A percentile compares a stretch with the other conserved stretches of the same genome.
phyloP scores from a whole-genome alignment of 37 sponge, comb jelly and placozoan species.

The Dysidea cf. avara region DNA sequence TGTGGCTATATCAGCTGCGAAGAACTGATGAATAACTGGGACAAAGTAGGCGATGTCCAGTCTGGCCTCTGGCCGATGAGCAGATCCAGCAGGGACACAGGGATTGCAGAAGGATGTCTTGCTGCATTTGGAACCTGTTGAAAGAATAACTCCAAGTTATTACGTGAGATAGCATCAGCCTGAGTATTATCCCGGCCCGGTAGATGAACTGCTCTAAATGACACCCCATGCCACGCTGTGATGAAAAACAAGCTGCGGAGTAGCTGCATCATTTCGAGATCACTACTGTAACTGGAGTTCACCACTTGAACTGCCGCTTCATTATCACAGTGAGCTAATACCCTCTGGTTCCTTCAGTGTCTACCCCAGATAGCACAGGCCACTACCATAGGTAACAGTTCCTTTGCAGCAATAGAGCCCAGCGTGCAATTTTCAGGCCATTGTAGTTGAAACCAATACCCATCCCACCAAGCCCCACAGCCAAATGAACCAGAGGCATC shows the following conservation, averaged over 20 bases:
- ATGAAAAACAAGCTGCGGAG: too few species aligned
- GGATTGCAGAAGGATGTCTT: neutral
- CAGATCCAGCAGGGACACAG: neutral
- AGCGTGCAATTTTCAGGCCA: neutral
- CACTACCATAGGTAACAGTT: too few species aligned
- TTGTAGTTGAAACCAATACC: slow-evolving; percentile 11
- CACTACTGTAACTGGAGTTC: neutral
- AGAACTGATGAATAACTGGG: neutral
- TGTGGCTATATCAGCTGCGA: slow-evolving; percentile 1
- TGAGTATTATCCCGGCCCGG: slow-evolving; percentile 14
- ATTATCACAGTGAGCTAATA: too few species aligned
- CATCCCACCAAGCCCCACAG: slow-evolving; percentile 18
- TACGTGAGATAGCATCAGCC: slow-evolving; percentile 49
- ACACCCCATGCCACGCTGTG: neutral
- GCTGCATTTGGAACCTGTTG: too few species aligned
- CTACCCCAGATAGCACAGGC: too few species aligned
- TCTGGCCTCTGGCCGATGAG: too few species aligned
- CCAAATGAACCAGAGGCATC: slow-evolving; percentile 43
- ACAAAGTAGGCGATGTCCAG: slow-evolving; percentile 4
- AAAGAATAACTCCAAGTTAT: too few species aligned
- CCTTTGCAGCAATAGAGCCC: too few species aligned
- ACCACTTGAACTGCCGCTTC: too few species aligned
- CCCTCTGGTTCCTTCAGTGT: too few species aligned
- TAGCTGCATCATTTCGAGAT: too few species aligned
- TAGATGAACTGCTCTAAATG: slow-evolving; percentile 16